Conservation (phyloP, 1,140 invertebrate species). For the Choristoneura fumiferana region DNA sequence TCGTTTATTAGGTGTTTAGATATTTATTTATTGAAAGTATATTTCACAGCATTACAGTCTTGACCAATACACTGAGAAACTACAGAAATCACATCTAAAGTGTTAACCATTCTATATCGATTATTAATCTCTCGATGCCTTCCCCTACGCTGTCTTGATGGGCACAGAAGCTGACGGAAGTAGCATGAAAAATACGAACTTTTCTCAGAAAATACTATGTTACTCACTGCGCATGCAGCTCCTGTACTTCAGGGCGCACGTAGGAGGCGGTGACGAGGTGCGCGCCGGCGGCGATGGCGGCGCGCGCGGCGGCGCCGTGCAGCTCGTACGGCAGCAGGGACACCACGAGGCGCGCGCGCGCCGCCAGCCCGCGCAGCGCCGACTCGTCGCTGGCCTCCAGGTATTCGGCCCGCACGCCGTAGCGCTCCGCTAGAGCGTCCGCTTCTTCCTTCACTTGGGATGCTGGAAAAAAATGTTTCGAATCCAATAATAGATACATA, state of each 20-base stretch:
- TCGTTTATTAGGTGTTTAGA: too few relatives aligned
- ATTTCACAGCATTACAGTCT: too few relatives aligned
- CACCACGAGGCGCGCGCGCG: slow-evolving; percentile 79
- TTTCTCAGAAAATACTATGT: too few relatives aligned
- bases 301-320: slow-evolving; percentile 91
- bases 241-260: slow-evolving; percentile 89
- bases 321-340: slow-evolving; percentile 96
- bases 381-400: slow-evolving; percentile 87
- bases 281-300: slow-evolving; percentile 90
- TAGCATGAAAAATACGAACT: too few relatives aligned
- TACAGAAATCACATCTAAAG: too few relatives aligned
- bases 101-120: too few relatives aligned
- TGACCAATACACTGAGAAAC: too few relatives aligned
- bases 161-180: too few relatives aligned
- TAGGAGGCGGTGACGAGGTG: slow-evolving; percentile 99
- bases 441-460: slow-evolving; percentile 94
- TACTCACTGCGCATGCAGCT: slow-evolving; percentile 87
- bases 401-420: slow-evolving; percentile 90
- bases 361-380: slow-evolving; percentile 58
- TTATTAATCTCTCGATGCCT: too few relatives aligned
- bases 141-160: too few relatives aligned
- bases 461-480: slow-evolving; percentile 78
- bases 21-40: too few relatives aligned
- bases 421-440: slow-evolving; percentile 87
- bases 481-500: too few relatives aligned